Conservation (phyloP, 2,113 vertebrate genomes). For the Tupaia chinensis region DNA sequence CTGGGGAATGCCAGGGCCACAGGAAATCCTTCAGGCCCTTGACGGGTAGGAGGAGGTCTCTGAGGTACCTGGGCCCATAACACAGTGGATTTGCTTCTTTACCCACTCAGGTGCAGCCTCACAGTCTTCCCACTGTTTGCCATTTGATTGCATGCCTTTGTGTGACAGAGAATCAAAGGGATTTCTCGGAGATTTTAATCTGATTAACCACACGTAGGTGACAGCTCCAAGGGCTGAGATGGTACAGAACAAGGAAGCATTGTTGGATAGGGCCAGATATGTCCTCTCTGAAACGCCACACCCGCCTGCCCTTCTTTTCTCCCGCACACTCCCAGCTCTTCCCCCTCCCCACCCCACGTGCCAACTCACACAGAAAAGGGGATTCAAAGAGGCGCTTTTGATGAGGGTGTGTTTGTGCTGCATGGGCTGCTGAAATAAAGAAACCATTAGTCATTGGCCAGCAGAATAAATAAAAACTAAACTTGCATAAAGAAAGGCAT, state of each 20-base stretch:
- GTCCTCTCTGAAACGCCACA: neutral
- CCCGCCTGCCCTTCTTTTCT: neutral
- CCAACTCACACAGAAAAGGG: neutral
- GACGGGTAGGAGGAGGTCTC: neutral
- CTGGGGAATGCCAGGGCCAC: neutral
- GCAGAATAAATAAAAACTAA: slow-evolving; percentile 40
- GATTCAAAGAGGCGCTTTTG: slow-evolving; percentile 46
- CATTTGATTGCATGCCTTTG: slow-evolving; percentile 37
- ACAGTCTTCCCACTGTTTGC: neutral
- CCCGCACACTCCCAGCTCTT: neutral
- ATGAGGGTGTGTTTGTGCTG: slow-evolving; percentile 38
- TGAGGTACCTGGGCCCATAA: rapidly evolving
- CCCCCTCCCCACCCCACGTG: neutral
- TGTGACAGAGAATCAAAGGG: slow-evolving; percentile 67
- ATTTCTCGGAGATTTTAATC: slow-evolving; percentile 73
- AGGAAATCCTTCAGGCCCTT: neutral
- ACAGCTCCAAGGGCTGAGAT: slow-evolving; percentile 27
- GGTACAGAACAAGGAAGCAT: slow-evolving; percentile 1
- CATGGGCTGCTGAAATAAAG: slow-evolving; percentile 51
- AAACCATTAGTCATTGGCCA: neutral
- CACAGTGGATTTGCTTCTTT: neutral
- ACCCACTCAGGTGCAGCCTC: neutral
- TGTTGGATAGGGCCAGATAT: neutral
- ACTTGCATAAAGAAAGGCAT: neutral
- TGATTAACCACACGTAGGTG: slow-evolving; percentile 68